Base-by-base conservation (phyloP, 2,888 invertebrate species). In the Zygaena filipendulae region DNA sequence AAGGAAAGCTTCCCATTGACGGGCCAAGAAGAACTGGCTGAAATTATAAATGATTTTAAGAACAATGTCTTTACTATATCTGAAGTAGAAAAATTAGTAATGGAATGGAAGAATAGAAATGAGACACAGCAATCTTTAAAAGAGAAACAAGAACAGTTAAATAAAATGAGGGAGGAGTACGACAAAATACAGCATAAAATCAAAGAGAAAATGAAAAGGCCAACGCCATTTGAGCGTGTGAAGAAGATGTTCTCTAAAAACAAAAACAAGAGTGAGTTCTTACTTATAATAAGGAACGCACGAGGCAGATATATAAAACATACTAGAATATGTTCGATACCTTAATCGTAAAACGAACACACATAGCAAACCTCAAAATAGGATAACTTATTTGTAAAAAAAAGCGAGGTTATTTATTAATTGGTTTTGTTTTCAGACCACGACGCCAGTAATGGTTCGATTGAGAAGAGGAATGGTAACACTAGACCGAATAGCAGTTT, bases 21-120 rank as follows among this genome's bases (percentile, higher is more conserved):
- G 0, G 81, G 81, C 2, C 88, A 92, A 54, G 91, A 91, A 38
- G 92, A 94, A 54, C 75, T 94, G 33, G 84, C 90, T 3, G 92
- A 93, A 69, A 91, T 94, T 27, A 91, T 94, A 56, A 91, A 88
- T 51, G 92, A 93, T 50, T 93, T 92, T 51, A 93, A 94, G 60
- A 92, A 92, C 51, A 92, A 93, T 52, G 91, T 92, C 3, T 88
- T 92, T 42, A 88, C 91, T 0, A 90, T 94, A 51, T 83, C 87
- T 0, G 92, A 93, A 70, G 91, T 92, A 0, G 93, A 93, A 59
- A 85, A 89, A 43, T 72, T 94, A 27, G 93, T 94, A 1, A 89
- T 90, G 59, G 89, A 90, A 51, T 94, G 94, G 94, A 87, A 86
- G 49, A 91, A 90, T 45, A 83, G 93, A 31, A 91, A 92, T 47